Evolutionary conservation across 2,113 vertebrate species (phyloP).

Genomic region (Otolemur garnettii): DNA sequence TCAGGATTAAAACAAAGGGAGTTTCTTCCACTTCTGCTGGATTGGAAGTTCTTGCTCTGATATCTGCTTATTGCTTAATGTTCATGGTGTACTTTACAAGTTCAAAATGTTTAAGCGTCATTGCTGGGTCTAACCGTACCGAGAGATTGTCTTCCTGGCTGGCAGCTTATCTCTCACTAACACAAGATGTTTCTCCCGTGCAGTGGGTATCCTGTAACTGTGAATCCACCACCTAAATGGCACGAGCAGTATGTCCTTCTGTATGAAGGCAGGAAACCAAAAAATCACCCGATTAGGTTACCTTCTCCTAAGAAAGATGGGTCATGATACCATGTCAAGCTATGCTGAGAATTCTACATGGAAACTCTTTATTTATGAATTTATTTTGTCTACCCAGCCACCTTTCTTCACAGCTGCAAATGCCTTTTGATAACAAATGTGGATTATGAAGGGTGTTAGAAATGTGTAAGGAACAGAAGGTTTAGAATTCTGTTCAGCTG

Average conservation of each 20-base stretch:
- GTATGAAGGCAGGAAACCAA: neutral
- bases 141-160: neutral
- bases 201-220: neutral
- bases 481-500: conserved; percentile 53
- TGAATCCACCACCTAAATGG: neutral
- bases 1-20: neutral
- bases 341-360: neutral
- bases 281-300: neutral
- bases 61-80: neutral
- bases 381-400: conserved; percentile 55
- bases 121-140: neutral
- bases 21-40: neutral
- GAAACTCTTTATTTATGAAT: conserved; percentile 71
- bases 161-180: neutral
- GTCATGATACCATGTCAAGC: neutral
- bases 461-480: conserved; percentile 70
- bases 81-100: neutral
- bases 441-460: conserved; percentile 68
- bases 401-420: conserved; percentile 72
- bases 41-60: neutral
- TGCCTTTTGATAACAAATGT: conserved; percentile 70
- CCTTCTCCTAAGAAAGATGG: neutral
- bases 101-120: neutral
- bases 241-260: neutral
- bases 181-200: neutral